Evolutionary conservation across 1,140 invertebrate species (phyloP), one percentile per base, ranked within the genome.

Genomic region (Hyposmocoma kahamanoa): DNA sequence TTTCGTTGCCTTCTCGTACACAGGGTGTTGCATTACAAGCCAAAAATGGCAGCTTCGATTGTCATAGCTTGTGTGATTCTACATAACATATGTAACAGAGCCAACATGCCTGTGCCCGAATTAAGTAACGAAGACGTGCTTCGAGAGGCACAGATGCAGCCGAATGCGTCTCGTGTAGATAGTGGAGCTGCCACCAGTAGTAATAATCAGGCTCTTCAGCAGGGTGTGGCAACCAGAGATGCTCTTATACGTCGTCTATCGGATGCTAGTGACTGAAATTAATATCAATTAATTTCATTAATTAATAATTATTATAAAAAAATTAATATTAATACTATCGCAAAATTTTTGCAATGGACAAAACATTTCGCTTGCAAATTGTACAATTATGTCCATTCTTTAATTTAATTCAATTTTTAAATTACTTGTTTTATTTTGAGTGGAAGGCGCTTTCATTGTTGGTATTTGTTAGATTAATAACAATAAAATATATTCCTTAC

Each of bases 11-110:
- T 71, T 10, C 47, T 62, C 28, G 63, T 60, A 19, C 53, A 73
- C 26, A 47, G 65, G 17, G 47, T 61, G 15, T 32, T 74, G 6
- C 62, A 62, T 43, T 74, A 74, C 36, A 9, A 22, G 5, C 68
- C 68, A n/a, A 32, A 45, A 19, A 42, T 57, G n/a, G 71, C 61
- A 10, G 62, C 20, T 10, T 51, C 30, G 42, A 71, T 71, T 42
- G 38, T 60, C 36, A 66, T 62, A 52, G 56, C 63, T 36, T 68
- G 66, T 72, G 62, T 56, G 13, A 50, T 69, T 18, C 53, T 72
- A 44, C 67, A 76, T 22, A 76, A 71, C 32, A 64, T 76, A 47
- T 57, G 53, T 28, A 11, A 6, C 6, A 28, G 11, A 11, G 5
- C 11, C 6, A 11, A 28, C 11, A 28, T 28, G 5, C 24, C 24